phyloP scores from a whole-genome alignment of 2,888 invertebrate species.

The Brachylomia viminalis region DNA sequence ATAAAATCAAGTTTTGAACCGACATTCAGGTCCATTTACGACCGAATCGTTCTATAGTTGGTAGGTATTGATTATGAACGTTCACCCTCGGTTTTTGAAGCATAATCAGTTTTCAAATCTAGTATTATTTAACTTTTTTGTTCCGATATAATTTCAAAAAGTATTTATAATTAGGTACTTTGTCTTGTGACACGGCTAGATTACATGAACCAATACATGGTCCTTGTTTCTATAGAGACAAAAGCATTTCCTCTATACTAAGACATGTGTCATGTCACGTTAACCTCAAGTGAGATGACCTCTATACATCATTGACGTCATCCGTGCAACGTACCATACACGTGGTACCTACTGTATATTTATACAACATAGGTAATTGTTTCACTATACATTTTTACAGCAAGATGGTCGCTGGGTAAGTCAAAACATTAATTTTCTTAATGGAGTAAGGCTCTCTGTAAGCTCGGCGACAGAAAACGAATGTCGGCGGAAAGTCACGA shows the following conservation, averaged over 20 bases:
- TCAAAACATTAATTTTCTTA: constrained; percentile 91
- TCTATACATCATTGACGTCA: constrained; percentile 28
- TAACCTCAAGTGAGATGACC: constrained; percentile 17
- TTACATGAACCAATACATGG: neutral
- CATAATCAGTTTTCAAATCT: neutral
- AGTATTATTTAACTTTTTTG: too few relatives aligned
- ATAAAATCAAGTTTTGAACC: neutral
- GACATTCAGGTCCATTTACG: neutral
- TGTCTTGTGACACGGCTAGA: neutral
- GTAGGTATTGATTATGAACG: too few relatives aligned
- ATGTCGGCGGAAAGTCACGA: constrained; percentile 76
- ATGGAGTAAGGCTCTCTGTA: constrained; percentile 88
- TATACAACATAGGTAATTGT: constrained; percentile 54
- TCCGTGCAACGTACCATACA: constrained; percentile 17
- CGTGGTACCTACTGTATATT: constrained; percentile 18
- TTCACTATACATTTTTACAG: constrained; percentile 69
- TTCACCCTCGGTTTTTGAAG: too few relatives aligned
- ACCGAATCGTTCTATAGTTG: neutral
- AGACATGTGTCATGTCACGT: neutral
- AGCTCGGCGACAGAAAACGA: constrained; percentile 83
- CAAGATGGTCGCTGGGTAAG: constrained; percentile 79
- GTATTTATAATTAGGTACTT: too few relatives aligned
- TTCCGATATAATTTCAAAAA: neutral
- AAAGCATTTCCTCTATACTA: neutral
- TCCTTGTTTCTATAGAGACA: neutral